Evolutionary conservation across 2,113 vertebrate genomes (phyloP), one percentile per base, ranked within the genome.

Genomic region (Platycercus adscitus): DNA sequence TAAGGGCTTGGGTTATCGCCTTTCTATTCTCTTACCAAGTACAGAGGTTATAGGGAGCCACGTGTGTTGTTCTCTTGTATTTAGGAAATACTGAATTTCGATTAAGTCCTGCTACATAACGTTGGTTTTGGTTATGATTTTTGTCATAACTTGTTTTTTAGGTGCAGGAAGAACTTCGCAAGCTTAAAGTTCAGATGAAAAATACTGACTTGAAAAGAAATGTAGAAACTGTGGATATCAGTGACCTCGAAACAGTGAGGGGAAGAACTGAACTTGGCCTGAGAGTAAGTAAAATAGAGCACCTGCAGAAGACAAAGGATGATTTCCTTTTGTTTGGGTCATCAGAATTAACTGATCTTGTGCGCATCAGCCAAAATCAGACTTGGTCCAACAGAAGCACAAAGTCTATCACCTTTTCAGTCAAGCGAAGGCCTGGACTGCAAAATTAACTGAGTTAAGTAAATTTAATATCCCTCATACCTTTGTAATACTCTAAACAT

Each of bases 91-190:
- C 69, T 89, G 56, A 18, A 17, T 92, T 28, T 39, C 8, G 9
- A 11, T 83, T 63, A 49, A 68, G 18, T 35, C 13, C 24, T 65
- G 31, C 10, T 39, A 6, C 7, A 1, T 23, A 52, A 33, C 6
- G 1, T 5, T 7, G 11, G 3, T 14, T 73, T 66, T 61, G 35
- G 24, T 49, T 69, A 9, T 72, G n/a, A 41, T 52, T 80, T 73
- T 50, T 88, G 19, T 29, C 28, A 11, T n/a, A 8, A 56, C 6
- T 88, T 33, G 71, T 7, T 76, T 94, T 95, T 68, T 81, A 99
- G 98, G 98, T 98, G 82, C 97, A 98, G 81, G 98, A 98, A 68
- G 98, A 98, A 65, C 95, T 99, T 91, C 94, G 80, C 44, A 91
- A 98, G n/a, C 94, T 99, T 86, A 98, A 93, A 95, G 91, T 99